These are phyloP conservation scores for Spermophilus dauricus DNA, from an alignment of 2,113 vertebrate species.

Conservation along the genomic window DNA sequence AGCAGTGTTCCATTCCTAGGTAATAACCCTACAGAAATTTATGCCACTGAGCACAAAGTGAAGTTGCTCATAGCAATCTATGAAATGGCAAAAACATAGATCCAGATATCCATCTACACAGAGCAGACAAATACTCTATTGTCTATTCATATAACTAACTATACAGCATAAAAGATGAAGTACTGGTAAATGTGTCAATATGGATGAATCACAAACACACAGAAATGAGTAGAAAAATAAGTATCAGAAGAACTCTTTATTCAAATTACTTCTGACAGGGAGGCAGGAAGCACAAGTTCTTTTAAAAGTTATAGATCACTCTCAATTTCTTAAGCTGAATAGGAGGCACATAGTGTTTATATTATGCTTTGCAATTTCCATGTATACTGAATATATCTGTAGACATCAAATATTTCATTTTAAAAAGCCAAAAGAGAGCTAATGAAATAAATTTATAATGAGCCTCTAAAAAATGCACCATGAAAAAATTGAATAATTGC, in stretches of 20 bases:
- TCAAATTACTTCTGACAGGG: background rate
- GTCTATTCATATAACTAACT: background rate
- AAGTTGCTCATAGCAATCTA: background rate
- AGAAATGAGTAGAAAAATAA: background rate
- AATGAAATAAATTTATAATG: background rate
- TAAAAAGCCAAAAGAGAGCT: background rate
- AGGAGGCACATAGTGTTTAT: background rate
- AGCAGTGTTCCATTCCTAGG: background rate
- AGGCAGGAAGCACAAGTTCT: background rate
- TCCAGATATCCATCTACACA: background rate
- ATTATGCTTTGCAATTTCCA: background rate
- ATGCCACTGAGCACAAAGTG: background rate
- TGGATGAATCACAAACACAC: background rate
- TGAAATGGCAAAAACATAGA: background rate
- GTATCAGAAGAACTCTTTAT: background rate
- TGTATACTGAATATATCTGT: background rate
- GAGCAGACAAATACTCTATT: background rate
- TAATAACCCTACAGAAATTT: background rate
- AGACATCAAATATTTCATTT: background rate
- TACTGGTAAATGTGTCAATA: background rate
- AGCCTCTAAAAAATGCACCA: background rate
- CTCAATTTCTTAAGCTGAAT: background rate
- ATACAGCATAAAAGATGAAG: background rate
- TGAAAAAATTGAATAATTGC: background rate
- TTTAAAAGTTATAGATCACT: background rate